Percentiles rank a stretch among this genome's conserved stretches.
These are phyloP conservation scores for Tipula confusa DNA, from an alignment of 2,888 invertebrate genomes.

Conservation along the genomic window DNA sequence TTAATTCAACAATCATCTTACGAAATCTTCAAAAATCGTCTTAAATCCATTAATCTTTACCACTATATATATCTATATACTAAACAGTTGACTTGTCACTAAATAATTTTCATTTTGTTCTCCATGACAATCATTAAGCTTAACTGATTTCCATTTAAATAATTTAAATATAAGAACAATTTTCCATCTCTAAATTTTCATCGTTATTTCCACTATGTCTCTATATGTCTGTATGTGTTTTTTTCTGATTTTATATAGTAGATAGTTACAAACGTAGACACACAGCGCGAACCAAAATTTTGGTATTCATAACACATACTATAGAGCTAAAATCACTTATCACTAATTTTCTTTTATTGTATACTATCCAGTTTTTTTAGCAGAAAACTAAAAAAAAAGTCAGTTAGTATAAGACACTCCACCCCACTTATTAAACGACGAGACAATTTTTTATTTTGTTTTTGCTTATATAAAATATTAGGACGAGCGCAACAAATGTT, in stretches of 20 bases:
- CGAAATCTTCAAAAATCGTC: too few species aligned
- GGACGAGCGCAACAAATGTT: background rate
- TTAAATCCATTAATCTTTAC: background rate
- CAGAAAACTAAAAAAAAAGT: background rate
- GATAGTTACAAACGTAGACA: background rate
- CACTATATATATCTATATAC: background rate
- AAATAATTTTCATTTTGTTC: background rate
- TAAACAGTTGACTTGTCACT: background rate
- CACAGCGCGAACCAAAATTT: background rate
- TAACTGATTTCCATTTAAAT: background rate
- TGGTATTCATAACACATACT: background rate
- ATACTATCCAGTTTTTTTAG: background rate
- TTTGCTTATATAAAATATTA: background rate
- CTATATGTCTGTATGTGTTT: background rate
- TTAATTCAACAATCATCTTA: background rate
- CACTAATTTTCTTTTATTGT: background rate
- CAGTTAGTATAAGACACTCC: background rate
- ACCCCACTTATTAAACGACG: background rate
- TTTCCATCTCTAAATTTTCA: background rate
- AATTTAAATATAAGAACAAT: too few species aligned
- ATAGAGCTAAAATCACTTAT: background rate
- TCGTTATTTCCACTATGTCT: background rate
- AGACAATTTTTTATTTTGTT: background rate
- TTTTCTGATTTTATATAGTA: background rate
- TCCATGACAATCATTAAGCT: background rate